Evolutionary conservation across 30 jellyfish, hydroid and myxozoan genomes (phyloP), one percentile per base, ranked within the genome.

Genomic region (Cassiopea andromeda): DNA sequence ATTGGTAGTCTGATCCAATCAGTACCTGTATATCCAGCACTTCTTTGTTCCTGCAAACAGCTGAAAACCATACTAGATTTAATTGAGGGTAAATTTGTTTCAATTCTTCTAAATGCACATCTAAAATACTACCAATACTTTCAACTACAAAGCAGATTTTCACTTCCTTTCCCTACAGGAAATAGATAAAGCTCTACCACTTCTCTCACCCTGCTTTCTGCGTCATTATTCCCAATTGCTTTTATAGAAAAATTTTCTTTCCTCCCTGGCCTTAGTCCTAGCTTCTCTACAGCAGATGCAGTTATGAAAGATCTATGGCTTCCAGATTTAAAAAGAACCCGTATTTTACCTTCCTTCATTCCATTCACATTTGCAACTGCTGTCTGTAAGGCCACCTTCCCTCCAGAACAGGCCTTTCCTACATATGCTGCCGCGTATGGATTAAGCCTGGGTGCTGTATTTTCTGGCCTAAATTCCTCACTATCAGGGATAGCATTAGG

Each of bases 101-200:
- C 14, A 79, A 91, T 54, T 69, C 44, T 49, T 83, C 93, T 45
- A 75, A 80, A 80, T 80, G 87, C 1, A 79, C 68, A 89, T 89
- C 80, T 1, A 66, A 27, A 58, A 80, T 80, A 66, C 83, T 70
- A 15, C 79, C 49, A 27, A 88, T 88, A 45, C 60, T 43, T 43
- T 88, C 95, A 5, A 88, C 95, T 43, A 80, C 92, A 89, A 13
- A 69, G 71, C 96, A 89, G 48, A 82, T 69, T 87, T 44, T 17
- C 38, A 81, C 27, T 85, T 58, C 50, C 93, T 75, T 72, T 73
- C 81, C 57, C 48, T 60, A 85, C 44, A 44, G 93, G 60, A 19
- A 50, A 69, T 1, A 85, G 86, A 73, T 50, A 85, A 75, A 85
- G 54, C 49, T 73, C 88, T 50, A 81, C 92, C 0, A 85, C 88